Evolutionary conservation across 2,888 invertebrate species (phyloP), one percentile per base, ranked within the genome.

Genomic region (Catocala sponsa): DNA sequence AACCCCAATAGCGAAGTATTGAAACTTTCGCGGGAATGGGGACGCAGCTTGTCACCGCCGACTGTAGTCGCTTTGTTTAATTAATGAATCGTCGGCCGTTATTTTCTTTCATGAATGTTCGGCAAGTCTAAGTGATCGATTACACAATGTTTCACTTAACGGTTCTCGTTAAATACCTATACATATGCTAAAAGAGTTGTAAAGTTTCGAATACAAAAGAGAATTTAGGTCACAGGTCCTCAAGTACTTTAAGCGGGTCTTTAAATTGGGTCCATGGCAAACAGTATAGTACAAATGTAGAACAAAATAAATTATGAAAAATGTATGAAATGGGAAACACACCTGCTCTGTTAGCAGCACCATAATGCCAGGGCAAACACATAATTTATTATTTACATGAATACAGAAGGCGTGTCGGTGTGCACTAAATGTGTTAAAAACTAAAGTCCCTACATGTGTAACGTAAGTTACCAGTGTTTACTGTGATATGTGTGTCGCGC

Each of bases 401-500:
- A 67, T 32, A 66, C 47, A 59, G 54, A 25, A 59, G 49, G 46
- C 55, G 44, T 55, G 48, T 67, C 65, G 44, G 58, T 70, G 25
- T 32, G 48, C 51, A 55, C 65, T 52, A 55, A 59, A 9, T 63
- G 56, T 59, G 58, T 74, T 58, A 68, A 72, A 74, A 79, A 81
- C 74, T 79, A 68, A 71, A 79, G 53, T 72, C 55, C 62, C 55
- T 56, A 71, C 61, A 68, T 69, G 62, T 75, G 65, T 72, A 68
- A 63, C 63, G 72, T 75, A 72, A 76, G 72, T 78, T 72, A 74
- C 76, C 83, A 65, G 83, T 90, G 89, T 91, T 90, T 89, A 87
- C 89, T 81, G 75, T 81, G 82, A 84, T 86, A 92, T 89, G 87
- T 92, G 76, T 91, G 92, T 91, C 91, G 85, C 87, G 90, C 89